phyloP scores from a whole-genome alignment of 2,888 invertebrate species.

The Apamea sordens region DNA sequence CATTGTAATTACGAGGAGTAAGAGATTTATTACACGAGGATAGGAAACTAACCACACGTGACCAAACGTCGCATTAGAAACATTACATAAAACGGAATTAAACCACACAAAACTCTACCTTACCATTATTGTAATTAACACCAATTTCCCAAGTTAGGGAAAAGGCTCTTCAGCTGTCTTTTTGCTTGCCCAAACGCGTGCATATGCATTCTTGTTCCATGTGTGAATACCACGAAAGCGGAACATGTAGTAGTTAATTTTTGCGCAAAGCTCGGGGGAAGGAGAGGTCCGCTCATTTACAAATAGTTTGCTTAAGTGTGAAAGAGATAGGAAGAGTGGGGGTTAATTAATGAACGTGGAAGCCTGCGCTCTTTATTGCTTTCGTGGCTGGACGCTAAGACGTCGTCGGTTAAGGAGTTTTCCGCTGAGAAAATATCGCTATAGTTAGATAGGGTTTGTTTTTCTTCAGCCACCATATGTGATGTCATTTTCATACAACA shows the following conservation, averaged over 20 bases:
- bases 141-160: constrained; percentile 76
- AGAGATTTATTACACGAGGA: constrained; percentile 89
- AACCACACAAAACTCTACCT: constrained; percentile 79
- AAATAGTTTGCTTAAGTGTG: constrained; percentile 84
- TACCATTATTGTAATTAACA: constrained; percentile 82
- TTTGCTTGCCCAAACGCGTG: constrained; percentile 73
- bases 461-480: constrained; percentile 69
- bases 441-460: constrained; percentile 76
- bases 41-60: constrained; percentile 89
- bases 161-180: constrained; percentile 74
- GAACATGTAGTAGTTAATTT: constrained; percentile 90
- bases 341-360: constrained; percentile 91
- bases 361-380: constrained; percentile 91
- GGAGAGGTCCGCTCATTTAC: constrained; percentile 88
- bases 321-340: constrained; percentile 83
- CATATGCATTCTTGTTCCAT: constrained; percentile 88
- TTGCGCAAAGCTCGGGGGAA: constrained; percentile 90
- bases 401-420: constrained; percentile 89
- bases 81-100: constrained; percentile 75
- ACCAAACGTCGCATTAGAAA: constrained; percentile 75
- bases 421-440: constrained; percentile 85
- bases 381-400: constrained; percentile 90
- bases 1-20: constrained; percentile 89
- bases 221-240: constrained; percentile 85
- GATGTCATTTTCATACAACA: constrained; percentile 41